A percentile compares a stretch with the other conserved stretches of the same genome.
Evolutionary conservation across 1,140 invertebrate genomes (phyloP).

Genomic region (Bilobella aurantiaca): DNA sequence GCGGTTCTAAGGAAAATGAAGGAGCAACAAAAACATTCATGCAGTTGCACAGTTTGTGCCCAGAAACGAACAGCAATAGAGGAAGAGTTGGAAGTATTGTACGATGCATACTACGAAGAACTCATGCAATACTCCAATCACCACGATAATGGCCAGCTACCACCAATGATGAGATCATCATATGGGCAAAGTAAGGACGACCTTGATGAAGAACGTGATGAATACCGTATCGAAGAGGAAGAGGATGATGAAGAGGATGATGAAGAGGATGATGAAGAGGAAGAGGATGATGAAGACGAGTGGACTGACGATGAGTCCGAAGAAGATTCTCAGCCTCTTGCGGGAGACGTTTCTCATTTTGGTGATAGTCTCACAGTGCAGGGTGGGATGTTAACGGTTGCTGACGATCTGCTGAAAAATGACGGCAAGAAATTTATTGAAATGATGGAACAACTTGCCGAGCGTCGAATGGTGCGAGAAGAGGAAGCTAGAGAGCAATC

Average conservation of each 20-base stretch:
- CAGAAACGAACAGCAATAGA: too few relatives aligned
- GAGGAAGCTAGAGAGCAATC: background rate
- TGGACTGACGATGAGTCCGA: too few relatives aligned
- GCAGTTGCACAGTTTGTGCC: too few relatives aligned
- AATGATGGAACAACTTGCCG: background rate
- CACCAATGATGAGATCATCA: too few relatives aligned
- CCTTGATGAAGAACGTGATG: background rate
- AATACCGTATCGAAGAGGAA: background rate
- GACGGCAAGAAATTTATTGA: background rate
- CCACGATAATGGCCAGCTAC: too few relatives aligned
- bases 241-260: background rate
- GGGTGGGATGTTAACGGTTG: background rate
- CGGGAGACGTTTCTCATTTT: background rate
- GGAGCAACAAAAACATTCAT: too few relatives aligned
- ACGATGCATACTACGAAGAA: too few relatives aligned
- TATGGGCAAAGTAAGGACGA: background rate
- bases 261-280: background rate
- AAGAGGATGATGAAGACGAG: background rate
- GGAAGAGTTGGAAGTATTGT: too few relatives aligned
- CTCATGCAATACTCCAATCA: too few relatives aligned
- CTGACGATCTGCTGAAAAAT: background rate
- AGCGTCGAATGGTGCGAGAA: background rate
- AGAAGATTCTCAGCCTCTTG: background rate
- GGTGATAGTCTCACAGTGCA: background rate
- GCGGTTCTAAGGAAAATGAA: too few relatives aligned